Base-by-base conservation (phyloP, 1,140 invertebrate species). In the Trachymyrmex septentrionalis region DNA sequence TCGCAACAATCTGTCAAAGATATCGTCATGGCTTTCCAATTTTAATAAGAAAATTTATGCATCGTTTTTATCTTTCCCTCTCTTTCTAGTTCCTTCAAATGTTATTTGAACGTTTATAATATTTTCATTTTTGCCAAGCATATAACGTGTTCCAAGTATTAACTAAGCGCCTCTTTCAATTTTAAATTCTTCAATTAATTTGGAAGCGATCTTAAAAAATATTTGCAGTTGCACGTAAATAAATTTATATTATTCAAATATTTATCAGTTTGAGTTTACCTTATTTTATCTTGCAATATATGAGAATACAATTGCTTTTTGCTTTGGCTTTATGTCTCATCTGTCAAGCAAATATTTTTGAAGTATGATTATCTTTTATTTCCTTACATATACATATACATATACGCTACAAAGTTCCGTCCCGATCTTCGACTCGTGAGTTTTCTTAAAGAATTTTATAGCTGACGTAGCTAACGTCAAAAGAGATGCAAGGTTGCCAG, bases 321-420 rank as follows among this genome's bases (percentile, higher is more conserved):
- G 16, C 6, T 69, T 21, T 71, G 30, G 7, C 30, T 81, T 81
- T 55, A 69, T 7, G 48, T 80, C n/a, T 55, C 24, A 72, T 73
- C 24, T 57, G 12, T 7, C 53, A 30, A 3, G 9, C 63, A 10
- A 69, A 0, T 5, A 73, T 48, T 21, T 73, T 73, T n/a, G 24
- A 71, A 30, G 30, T 38, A 69, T 21, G 27, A 27, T 9, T 69
- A 27, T 7, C 9, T 14, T 73, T 59, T 50, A 24, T 55, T 57
- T 30, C 44, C 16, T 48, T 73, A 30, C 6, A 44, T 44, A 34
- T 30, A 30, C 30, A 30, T 34, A 44, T 44, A 44, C 9, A 12
- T 72, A 38, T 38, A 30, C 38, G 55, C 24, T 61, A 30, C 7
- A 38, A 38, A 38, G 6, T 44, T 61, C 48, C 24, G 7, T 16